phyloP scores from a whole-genome alignment of 2,888 invertebrate species.

The Phalera bucephala region DNA sequence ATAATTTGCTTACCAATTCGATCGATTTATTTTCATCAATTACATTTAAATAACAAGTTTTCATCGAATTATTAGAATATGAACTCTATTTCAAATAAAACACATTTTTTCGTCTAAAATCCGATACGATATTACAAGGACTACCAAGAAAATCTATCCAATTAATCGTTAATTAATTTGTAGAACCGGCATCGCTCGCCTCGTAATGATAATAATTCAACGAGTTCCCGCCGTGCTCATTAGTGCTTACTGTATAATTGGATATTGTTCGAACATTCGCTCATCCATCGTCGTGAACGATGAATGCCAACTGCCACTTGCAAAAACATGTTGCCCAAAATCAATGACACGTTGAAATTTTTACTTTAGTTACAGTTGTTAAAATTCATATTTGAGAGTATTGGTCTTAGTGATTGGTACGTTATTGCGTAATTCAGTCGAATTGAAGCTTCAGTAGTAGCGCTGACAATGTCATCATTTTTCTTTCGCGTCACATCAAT shows the following conservation, averaged over 20 bases:
- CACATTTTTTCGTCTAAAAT: too few species aligned
- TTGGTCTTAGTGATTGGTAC: too few species aligned
- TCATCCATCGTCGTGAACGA: slow-evolving; percentile 9
- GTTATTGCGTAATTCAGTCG: too few species aligned
- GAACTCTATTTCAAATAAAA: too few species aligned
- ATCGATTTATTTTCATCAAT: background rate
- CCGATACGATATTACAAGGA: background rate
- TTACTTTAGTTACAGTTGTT: too few species aligned
- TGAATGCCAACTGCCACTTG: too few species aligned
- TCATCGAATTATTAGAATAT: too few species aligned
- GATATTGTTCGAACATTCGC: slow-evolving; percentile 15
- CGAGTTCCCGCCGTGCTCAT: slow-evolving; percentile 16
- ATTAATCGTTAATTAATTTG: slow-evolving; percentile 17
- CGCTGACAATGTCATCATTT: background rate
- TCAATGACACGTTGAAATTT: too few species aligned
- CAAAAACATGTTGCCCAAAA: too few species aligned
- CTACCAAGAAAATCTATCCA: background rate
- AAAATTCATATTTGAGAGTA: too few species aligned
- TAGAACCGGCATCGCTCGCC: slow-evolving; percentile 13
- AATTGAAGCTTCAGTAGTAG: background rate
- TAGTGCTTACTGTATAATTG: slow-evolving; percentile 27
- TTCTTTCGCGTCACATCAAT: slow-evolving; percentile 4
- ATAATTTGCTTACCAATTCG: too few species aligned
- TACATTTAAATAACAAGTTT: too few species aligned
- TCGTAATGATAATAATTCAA: slow-evolving; percentile 13